A percentile compares a stretch with the other conserved stretches of the same genome.
phyloP scores from a whole-genome alignment of 2,113 vertebrate genomes.

The Guaruba guarouba region DNA sequence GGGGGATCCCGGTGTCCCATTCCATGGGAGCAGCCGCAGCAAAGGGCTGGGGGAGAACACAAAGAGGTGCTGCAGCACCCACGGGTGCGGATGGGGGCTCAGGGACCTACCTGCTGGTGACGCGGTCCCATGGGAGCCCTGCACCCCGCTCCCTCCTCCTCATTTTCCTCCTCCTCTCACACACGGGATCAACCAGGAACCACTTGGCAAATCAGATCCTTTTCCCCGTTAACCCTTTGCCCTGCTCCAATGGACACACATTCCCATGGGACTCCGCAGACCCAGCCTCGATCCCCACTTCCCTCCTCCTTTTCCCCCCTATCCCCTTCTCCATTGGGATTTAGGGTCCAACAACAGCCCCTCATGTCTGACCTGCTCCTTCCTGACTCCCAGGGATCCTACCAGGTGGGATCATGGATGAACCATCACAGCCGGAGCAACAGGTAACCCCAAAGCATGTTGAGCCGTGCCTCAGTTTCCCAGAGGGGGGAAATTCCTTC shows the following conservation, averaged over 20 bases:
- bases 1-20: background rate
- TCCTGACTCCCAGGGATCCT: background rate
- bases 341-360: rapidly evolving
- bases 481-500: background rate
- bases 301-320: background rate
- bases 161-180: background rate
- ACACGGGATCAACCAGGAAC: background rate
- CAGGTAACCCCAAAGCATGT: background rate
- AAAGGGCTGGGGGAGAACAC: background rate
- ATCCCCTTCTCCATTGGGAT: rapidly evolving
- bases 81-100: rapidly evolving
- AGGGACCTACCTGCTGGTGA: background rate
- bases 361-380: background rate
- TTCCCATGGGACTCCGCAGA: background rate
- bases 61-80: background rate
- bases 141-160: background rate
- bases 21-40: background rate
- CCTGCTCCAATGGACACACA: background rate
- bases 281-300: background rate
- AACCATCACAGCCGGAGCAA: background rate
- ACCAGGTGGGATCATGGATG: rapidly evolving
- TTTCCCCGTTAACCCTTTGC: constrained; percentile 31
- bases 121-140: background rate
- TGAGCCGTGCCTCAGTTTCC: background rate
- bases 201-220: background rate